These are phyloP conservation scores for Blera fallax DNA, from an alignment of 2,888 invertebrate genomes.

Conservation along the genomic window DNA sequence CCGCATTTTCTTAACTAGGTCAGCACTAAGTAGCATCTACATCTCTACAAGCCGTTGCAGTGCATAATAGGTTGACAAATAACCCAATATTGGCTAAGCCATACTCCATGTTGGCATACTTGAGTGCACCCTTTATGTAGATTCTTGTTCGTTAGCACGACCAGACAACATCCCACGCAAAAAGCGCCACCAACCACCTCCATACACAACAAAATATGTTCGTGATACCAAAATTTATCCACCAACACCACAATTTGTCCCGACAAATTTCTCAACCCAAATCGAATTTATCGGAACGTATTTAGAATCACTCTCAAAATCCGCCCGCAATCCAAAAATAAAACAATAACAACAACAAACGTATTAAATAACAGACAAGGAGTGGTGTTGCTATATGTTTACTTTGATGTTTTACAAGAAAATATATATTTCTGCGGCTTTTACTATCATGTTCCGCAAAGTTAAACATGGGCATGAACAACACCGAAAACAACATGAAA, in stretches of 20 bases:
- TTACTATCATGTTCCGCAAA: conserved; percentile 69
- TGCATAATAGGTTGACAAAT: no score
- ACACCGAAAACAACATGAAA: conserved; percentile 45
- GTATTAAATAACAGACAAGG: conserved; percentile 29
- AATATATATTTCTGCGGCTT: conserved; percentile 65
- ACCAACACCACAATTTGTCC: conserved; percentile 39
- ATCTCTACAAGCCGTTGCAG: no score
- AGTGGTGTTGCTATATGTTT: conserved; percentile 57
- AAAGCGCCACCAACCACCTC: background rate
- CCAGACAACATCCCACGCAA: background rate
- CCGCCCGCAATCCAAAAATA: conserved; percentile 20
- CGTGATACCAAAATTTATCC: background rate
- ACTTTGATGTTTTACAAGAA: conserved; percentile 69
- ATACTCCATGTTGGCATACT: background rate
- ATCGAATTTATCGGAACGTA: conserved; percentile 31
- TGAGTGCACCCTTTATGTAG: background rate
- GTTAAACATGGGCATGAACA: conserved; percentile 67
- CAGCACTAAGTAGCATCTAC: no score
- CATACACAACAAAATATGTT: background rate
- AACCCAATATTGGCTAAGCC: no score
- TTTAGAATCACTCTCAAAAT: conserved; percentile 11
- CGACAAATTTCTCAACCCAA: conserved; percentile 43
- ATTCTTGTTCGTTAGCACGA: background rate
- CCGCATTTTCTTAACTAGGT: no score
- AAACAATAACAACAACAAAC: background rate